Base-by-base conservation (phyloP, 2,888 invertebrate species). In the Thymelicus lineola region DNA sequence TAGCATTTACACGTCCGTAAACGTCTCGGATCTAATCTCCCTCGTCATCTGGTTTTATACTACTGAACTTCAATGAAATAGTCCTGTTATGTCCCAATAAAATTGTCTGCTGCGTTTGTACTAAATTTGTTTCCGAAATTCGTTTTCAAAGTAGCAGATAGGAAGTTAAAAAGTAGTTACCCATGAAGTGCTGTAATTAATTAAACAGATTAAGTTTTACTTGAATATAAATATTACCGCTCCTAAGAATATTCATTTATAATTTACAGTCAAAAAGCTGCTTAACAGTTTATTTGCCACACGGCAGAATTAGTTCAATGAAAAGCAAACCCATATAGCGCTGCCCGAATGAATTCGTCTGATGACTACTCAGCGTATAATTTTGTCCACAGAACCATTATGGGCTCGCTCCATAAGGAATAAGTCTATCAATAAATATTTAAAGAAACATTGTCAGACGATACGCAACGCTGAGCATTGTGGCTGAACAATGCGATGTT, bases 341-440 rank as follows among this genome's bases (percentile, higher is more conserved):
- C 83, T 81, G 86, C 89, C 83, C 80, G 75, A 79, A 80, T 82
- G 83, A 85, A 89, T 86, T 89, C 89, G 88, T 81, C 83, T 85
- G 86, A 87, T 91, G 53, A 53, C 53, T 91, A 89, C 88, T 91
- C 91, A 90, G 83, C 82, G 84, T 84, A 85, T 89, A 90, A 91
- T 91, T 91, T 88, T 77, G 88, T 88, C 86, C 82, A 82, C 79
- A 81, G 79, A 75, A 80, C 79, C 77, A 79, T 63, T 68, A 77
- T 79, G 80, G 80, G 84, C 82, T 75, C 80, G 80, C 77, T 79
- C 80, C 81, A 85, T 79, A 76, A 83, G 80, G 77, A 85, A 90
- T 90, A 90, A 89, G 87, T 87, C 86, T 87, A 88, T 90, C 89
- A 80, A 88, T 89, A 90, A 88, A 90, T 90, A 87, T 90, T 89